Evolutionary conservation across 2,113 vertebrate genomes (phyloP), one percentile per base, ranked within the genome.

Genomic region (Morone chrysops): DNA sequence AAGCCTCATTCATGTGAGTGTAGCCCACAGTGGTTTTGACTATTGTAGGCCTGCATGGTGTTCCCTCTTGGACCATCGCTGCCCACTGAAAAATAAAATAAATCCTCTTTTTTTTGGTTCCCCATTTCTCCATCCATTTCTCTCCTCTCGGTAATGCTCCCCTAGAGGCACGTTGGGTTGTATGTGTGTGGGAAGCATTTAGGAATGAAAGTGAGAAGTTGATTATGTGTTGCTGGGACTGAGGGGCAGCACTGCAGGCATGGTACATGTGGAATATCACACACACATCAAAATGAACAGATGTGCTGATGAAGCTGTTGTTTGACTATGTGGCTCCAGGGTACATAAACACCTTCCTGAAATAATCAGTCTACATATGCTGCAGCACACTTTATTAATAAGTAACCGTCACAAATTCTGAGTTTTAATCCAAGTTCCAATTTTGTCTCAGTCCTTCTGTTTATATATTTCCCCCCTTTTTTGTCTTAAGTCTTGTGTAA

Each of bases 141-240:
- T 69, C 70, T 66, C 72, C 56, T 76, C 47, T 80, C 31, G 11
- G 41, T 60, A 31, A 66, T 63, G 25, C 68, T 54, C 71, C 65
- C 89, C 83, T n/a, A 3, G 56, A 78, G 89, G 81, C 80, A 53
- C 1, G 45, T 38, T 54, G 75, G 56, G 66, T 68, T 70, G 45
- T 61, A 47, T 69, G 63, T 12, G 71, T 47, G 59, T 62, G 68
- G 61, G 74, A 86, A 84, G 81, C 81, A 70, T 88, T 90, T 82
- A 78, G 74, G 86, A 75, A 72, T 63, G 86, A 86, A 78, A 90
- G 65, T 76, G 74, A 86, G 75, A 79, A 73, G 78, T 78, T 79
- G 82, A 85, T 82, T 80, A 77, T 57, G 82, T 87, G 76, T 72
- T n/a, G 74, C 51, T n/a, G 66, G 38, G 45, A 67, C 59, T 36